Evolutionary conservation across 1,140 invertebrate genomes (phyloP).

Genomic region (Sycophaga agraensis): DNA sequence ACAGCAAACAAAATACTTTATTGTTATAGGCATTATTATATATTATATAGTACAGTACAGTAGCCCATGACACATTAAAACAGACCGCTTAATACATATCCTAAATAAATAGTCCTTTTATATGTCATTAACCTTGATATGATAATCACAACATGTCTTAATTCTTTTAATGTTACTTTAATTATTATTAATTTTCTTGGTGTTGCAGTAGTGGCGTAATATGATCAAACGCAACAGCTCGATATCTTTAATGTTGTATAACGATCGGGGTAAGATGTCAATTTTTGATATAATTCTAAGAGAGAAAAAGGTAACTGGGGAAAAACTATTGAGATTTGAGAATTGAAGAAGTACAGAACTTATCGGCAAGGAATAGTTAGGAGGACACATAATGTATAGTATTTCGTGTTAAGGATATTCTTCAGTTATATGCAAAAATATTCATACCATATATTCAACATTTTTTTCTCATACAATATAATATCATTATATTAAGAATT

Average conservation of each 20-base stretch:
- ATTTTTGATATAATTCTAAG: too few relatives aligned
- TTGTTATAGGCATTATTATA: slow-evolving; percentile 58
- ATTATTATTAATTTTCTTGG: slow-evolving; percentile 29
- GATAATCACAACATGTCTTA: slow-evolving; percentile 44
- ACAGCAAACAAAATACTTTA: slow-evolving; percentile 62
- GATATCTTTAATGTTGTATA: slow-evolving; percentile 50
- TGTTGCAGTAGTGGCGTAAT: slow-evolving; percentile 29
- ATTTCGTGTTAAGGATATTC: too few relatives aligned
- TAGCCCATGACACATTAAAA: slow-evolving; percentile 60
- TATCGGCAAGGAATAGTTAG: too few relatives aligned
- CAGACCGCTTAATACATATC: slow-evolving; percentile 58
- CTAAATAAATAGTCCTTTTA: slow-evolving; percentile 59
- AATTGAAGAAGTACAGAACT: too few relatives aligned
- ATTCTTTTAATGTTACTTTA: slow-evolving; percentile 32
- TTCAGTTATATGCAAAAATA: too few relatives aligned
- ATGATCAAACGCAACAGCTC: slow-evolving; percentile 42
- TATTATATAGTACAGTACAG: slow-evolving; percentile 55
- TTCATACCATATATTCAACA: too few relatives aligned
- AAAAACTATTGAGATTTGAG: too few relatives aligned
- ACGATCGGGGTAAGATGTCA: slow-evolving; percentile 45
- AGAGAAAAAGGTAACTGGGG: too few relatives aligned
- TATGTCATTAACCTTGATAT: slow-evolving; percentile 57
- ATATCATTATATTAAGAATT: too few relatives aligned
- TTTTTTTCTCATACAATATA: too few relatives aligned
- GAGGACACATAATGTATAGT: too few relatives aligned